Evolutionary conservation across 1,140 invertebrate species (phyloP).

Genomic region (Polypedilum pembai): DNA sequence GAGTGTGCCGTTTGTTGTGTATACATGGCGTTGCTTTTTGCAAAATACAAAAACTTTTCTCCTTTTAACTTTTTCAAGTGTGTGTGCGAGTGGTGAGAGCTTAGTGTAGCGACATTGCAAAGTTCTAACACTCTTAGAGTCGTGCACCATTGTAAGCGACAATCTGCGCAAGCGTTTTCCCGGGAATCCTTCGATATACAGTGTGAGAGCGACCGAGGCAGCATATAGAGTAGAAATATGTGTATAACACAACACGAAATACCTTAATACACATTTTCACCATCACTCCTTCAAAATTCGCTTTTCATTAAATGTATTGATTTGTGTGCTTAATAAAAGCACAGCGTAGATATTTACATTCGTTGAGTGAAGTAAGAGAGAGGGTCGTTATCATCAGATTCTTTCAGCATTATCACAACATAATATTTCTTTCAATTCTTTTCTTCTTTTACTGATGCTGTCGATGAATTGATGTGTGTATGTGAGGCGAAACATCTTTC

Average conservation of each 20-base stretch:
- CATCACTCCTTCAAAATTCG: constrained; percentile 4
- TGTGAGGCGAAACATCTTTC: background rate
- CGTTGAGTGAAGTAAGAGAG: background rate
- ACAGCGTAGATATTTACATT: constrained; percentile 3
- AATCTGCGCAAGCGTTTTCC: constrained; percentile 19
- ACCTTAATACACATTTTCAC: constrained; percentile 18
- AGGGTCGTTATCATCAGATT: constrained; percentile 10
- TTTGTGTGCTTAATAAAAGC: constrained; percentile 16
- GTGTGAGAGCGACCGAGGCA: background rate
- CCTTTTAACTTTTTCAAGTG: background rate
- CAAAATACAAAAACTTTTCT: background rate
- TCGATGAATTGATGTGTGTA: background rate
- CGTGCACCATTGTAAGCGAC: background rate
- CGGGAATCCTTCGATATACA: constrained; percentile 7
- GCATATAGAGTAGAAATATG: background rate
- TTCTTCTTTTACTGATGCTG: background rate
- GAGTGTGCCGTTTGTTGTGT: background rate
- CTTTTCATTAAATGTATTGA: constrained; percentile 27
- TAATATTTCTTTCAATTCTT: background rate
- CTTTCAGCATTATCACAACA: background rate
- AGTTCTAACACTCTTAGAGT: background rate
- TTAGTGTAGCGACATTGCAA: constrained; percentile 6
- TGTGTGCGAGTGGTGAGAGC: background rate
- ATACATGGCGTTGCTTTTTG: background rate
- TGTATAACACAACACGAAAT: constrained; percentile 6